Evolutionary conservation across 2,888 invertebrate genomes (phyloP).

Genomic region (Matsumyia berberina): DNA sequence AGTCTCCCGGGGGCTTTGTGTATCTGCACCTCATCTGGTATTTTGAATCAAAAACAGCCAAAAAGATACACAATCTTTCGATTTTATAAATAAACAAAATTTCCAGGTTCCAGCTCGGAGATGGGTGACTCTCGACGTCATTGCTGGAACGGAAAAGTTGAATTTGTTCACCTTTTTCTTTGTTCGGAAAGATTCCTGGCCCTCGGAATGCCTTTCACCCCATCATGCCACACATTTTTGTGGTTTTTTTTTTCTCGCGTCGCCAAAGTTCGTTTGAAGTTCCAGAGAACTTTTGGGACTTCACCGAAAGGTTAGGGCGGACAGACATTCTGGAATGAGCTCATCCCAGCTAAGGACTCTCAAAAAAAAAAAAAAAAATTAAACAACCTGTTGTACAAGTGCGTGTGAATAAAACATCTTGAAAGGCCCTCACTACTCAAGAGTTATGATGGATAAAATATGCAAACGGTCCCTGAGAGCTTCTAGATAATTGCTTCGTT

Average conservation of each 20-base stretch:
- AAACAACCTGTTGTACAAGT: slow-evolving; percentile 47
- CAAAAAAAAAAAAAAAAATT: too few relatives aligned
- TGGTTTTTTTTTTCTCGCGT: slow-evolving; percentile 2
- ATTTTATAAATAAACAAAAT: background rate
- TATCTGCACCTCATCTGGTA: slow-evolving; percentile 8
- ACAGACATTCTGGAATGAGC: slow-evolving; percentile 16
- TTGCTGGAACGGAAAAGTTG: background rate
- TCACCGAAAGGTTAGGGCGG: slow-evolving; percentile 14
- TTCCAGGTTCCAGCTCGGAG: background rate
- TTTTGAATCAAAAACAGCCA: slow-evolving; percentile 4
- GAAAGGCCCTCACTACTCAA: slow-evolving; percentile 18
- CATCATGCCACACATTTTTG: too few relatives aligned
- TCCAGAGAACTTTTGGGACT: slow-evolving; percentile 10
- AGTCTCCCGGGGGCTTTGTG: background rate
- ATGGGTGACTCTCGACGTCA: slow-evolving; percentile 4
- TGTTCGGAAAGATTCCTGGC: slow-evolving; percentile 20
- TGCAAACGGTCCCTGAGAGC: slow-evolving; percentile 48
- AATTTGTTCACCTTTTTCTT: background rate
- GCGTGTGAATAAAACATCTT: slow-evolving; percentile 17
- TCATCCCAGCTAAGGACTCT: background rate
- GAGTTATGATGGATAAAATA: slow-evolving; percentile 50
- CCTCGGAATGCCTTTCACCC: slow-evolving; percentile 14
- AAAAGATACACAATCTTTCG: background rate
- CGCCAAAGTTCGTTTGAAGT: slow-evolving; percentile 25
- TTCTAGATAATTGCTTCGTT: slow-evolving; percentile 49